phyloP scores from a whole-genome alignment of 1,140 invertebrate species.

The Pteromalus puparum region DNA sequence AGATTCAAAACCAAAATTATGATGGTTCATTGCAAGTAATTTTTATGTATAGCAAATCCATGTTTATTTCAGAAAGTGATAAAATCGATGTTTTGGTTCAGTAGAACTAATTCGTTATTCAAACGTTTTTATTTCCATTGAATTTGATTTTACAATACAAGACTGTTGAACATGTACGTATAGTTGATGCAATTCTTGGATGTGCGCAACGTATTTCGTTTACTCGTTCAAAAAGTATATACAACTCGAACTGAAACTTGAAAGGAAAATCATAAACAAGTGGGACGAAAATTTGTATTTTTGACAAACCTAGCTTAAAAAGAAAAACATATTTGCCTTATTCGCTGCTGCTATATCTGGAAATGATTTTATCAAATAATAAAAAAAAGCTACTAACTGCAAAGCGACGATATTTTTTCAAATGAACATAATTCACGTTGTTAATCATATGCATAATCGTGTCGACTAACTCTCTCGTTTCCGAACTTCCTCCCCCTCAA shows the following conservation, averaged over 20 bases:
- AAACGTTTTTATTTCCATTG: not conserved
- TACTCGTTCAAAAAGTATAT: not conserved
- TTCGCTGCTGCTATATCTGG: conserved; percentile 28
- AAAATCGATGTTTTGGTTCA: not conserved
- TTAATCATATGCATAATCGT: conserved; percentile 22
- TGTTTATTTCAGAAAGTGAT: not conserved
- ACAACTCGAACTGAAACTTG: conserved; percentile 1
- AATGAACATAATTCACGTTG: not conserved
- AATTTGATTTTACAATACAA: conserved; percentile 16
- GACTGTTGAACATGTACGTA: conserved; percentile 36
- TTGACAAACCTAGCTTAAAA: conserved; percentile 16
- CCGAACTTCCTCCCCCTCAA: not conserved
- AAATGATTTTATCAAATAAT: conserved; percentile 29
- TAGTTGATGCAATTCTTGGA: conserved; percentile 19
- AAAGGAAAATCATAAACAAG: not conserved
- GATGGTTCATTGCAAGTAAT: not conserved
- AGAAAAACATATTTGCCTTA: conserved; percentile 31
- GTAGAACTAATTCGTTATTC: not conserved
- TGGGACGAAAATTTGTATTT: conserved; percentile 30
- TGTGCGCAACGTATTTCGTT: conserved; percentile 8
- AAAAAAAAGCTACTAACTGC: not conserved
- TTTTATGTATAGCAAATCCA: conserved; percentile 14
- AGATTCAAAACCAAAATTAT: not conserved
- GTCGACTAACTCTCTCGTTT: conserved; percentile 21
- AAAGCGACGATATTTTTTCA: conserved; percentile 4